A percentile compares a stretch with the other conserved stretches of the same genome.
Evolutionary conservation across 2,113 vertebrate species (phyloP).

Genomic region (Hypanus sabinus): DNA sequence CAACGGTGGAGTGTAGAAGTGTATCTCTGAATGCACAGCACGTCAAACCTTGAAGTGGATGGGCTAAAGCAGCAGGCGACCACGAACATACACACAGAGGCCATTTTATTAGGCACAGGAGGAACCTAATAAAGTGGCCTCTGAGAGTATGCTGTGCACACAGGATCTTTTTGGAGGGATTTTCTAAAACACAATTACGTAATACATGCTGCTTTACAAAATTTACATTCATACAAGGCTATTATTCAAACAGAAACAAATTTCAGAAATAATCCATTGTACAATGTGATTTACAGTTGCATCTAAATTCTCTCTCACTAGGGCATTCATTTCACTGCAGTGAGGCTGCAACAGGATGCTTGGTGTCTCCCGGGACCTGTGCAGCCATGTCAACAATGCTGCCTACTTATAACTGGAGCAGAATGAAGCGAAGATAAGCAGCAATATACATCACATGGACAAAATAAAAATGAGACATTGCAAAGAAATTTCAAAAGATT

Average conservation of each 20-base stretch:
- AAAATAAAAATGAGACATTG: background rate
- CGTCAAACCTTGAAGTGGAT: no score
- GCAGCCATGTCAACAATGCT: background rate
- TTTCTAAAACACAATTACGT: background rate
- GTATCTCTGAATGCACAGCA: no score
- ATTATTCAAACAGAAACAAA: background rate
- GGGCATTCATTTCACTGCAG: background rate
- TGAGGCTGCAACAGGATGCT: background rate
- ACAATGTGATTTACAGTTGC: background rate
- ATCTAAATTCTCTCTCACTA: background rate
- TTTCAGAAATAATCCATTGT: background rate
- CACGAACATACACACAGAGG: no score
- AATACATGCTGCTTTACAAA: background rate
- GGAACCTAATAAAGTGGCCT: no score
- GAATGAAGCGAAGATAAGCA: background rate
- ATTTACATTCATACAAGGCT: background rate
- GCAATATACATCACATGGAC: background rate
- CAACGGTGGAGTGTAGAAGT: no score
- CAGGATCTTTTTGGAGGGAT: background rate
- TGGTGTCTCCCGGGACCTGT: background rate
- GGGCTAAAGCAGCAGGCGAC: no score
- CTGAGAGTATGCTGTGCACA: no score
- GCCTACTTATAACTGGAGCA: background rate
- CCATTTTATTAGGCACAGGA: no score
- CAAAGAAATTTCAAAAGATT: background rate